Conservation (phyloP, 2,113 vertebrate genomes). For the Dascyllus trimaculatus region DNA sequence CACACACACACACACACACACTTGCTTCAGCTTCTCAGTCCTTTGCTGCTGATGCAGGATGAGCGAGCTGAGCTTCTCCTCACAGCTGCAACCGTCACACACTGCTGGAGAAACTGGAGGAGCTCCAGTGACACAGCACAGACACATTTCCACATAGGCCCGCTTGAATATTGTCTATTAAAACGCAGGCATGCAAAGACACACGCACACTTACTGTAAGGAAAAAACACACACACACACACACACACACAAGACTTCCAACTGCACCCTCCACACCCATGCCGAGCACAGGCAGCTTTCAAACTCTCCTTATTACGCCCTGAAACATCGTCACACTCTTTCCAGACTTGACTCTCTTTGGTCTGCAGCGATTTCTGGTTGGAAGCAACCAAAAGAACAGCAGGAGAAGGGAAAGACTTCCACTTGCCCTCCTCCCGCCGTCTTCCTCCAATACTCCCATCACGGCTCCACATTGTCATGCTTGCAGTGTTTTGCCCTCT, state of each 20-base stretch:
- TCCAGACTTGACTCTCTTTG: slow-evolving; percentile 48
- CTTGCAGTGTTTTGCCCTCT: slow-evolving; percentile 42
- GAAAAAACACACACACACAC: not conserved
- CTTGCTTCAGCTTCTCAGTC: slow-evolving; percentile 23
- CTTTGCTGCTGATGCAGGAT: slow-evolving; percentile 46
- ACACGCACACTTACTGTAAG: slow-evolving; percentile 4
- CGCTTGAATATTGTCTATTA: slow-evolving; percentile 17
- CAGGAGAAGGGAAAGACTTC: slow-evolving; percentile 42
- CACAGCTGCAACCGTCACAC: slow-evolving; percentile 70
- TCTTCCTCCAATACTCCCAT: slow-evolving; percentile 39
- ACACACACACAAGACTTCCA: not conserved
- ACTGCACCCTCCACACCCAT: slow-evolving; percentile 20
- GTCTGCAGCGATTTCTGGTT: slow-evolving; percentile 62
- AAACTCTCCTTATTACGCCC: slow-evolving; percentile 30
- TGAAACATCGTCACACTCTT: slow-evolving; percentile 36
- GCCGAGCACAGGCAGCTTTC: slow-evolving; percentile 50
- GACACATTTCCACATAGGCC: slow-evolving; percentile 26
- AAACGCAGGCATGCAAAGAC: slow-evolving; percentile 18
- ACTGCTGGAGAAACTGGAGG: slow-evolving; percentile 52
- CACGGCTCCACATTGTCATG: slow-evolving; percentile 28
- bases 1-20: slow-evolving; percentile 19
- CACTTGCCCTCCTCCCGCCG: slow-evolving; percentile 26
- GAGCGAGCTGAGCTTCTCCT: slow-evolving; percentile 54
- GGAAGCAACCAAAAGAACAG: slow-evolving; percentile 49
- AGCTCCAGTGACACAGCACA: slow-evolving; percentile 49